Evolutionary conservation across 2,888 invertebrate species (phyloP).

Genomic region (Lasioglossum villosulum): DNA sequence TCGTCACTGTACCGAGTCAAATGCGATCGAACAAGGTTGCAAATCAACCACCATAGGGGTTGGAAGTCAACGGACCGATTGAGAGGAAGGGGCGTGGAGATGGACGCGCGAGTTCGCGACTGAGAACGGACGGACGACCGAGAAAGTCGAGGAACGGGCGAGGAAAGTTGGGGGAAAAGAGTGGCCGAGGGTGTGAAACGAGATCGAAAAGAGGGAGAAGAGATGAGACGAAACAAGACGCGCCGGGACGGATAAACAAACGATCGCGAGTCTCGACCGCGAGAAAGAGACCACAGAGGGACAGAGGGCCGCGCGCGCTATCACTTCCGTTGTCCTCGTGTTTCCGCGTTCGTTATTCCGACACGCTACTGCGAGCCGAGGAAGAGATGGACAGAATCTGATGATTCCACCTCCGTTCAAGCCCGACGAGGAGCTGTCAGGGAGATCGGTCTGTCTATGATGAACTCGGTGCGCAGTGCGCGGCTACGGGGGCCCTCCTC

Average conservation of each 20-base stretch:
- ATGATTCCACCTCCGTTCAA: constrained; percentile 70
- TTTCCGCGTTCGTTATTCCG: constrained; percentile 44
- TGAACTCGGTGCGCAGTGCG: constrained; percentile 82
- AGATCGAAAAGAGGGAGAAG: constrained; percentile 18
- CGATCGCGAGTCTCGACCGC: constrained; percentile 39
- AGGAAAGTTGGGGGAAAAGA: constrained; percentile 10
- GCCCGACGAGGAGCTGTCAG: constrained; percentile 78
- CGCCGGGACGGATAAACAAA: constrained; percentile 18
- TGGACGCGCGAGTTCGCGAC: background rate
- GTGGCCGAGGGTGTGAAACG: constrained; percentile 24
- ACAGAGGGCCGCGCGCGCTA: constrained; percentile 35
- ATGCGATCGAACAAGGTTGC: constrained; percentile 26
- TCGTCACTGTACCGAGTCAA: background rate
- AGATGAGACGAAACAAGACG: background rate
- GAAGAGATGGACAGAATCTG: constrained; percentile 74
- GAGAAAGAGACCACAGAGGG: constrained; percentile 37
- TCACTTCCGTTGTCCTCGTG: constrained; percentile 61
- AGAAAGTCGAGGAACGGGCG: background rate
- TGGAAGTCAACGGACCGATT: constrained; percentile 2
- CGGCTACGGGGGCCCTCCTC: constrained; percentile 76
- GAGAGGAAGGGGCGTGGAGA: constrained; percentile 4
- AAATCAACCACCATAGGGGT: constrained; percentile 10
- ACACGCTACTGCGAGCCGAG: constrained; percentile 62
- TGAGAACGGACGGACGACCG: background rate
- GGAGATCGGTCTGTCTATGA: constrained; percentile 81